Base-by-base conservation (phyloP, 2,113 vertebrate species). In the Eclectus roratus region DNA sequence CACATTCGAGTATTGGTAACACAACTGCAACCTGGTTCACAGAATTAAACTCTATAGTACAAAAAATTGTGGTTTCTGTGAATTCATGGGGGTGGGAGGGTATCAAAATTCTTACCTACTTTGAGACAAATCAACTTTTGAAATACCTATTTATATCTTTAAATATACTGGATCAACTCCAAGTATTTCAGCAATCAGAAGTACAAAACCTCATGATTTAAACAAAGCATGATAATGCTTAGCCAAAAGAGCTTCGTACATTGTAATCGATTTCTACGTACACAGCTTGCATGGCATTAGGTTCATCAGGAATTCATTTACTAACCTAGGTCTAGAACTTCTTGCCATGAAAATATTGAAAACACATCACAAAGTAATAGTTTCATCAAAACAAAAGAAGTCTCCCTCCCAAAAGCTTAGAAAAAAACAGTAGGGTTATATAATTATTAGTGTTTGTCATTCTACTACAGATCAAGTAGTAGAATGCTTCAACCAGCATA, bases 271-370 rank as follows among this genome's bases (percentile, higher is more conserved):
- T 96, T 94, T 97, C 92, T 84, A 89, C 55, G 85, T 95, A 96
- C 93, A 80, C 55, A 91, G 37, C 95, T 93, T 93, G 70, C 76
- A 69, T 80, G 94, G 94, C 90, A 96, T 96, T 97, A 97, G 56
- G 95, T 95, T 96, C 52, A 91, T 87, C 91, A 83, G 9, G 4
- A 90, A 74, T 77, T 94, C 91, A 98, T 97, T 98, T 97, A 97
- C 97, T 86, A 86, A 89, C 90, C 89, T 78, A 93, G 78, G 87
- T 95, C 88, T 97, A 92, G 93, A 97, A 95, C 90, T 97, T 94
- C 88, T 89, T 96, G 96, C 80, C 97, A 97, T 94, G 97, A 98
- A 98, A 98, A 97, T 95, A 97, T 80, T 92, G 94, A 97, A 96
- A 96, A 97, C 65, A 94, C 44, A 28, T 88, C 49, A 91, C 43